Base-by-base conservation (phyloP, 2,888 invertebrate species). In the Silvanus unidentatus region DNA sequence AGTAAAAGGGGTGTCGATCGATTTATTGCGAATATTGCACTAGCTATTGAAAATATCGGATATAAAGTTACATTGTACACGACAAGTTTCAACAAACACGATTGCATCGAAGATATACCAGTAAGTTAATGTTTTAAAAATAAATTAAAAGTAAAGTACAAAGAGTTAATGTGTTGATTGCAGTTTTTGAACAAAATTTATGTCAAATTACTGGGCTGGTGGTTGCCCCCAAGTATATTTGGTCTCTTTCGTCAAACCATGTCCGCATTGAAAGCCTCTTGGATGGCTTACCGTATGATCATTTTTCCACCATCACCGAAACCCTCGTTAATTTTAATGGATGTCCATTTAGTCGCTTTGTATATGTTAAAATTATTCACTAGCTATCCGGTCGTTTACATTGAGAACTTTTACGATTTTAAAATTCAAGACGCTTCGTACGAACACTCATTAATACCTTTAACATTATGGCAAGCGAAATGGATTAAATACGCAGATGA, bases 401-500 rank as follows among this genome's bases (percentile, higher is more conserved):
- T 69, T 10, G 58, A 62, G 16, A 60, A 61, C 39, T 64, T 64
- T 40, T 42, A 55, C 14, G 48, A 54, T 22, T 40, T 64, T 10
- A 50, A 56, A 35, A 51, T 47, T 39, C 47, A 42, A 2, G 59
- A 61, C 9, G 54, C 8, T 5, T 57, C 59, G 13, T 58, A 48
- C 37, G 57, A 61, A 22, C 60, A 60, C n/a, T 57, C 63, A 27
- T 54, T 55, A 29, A 49, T 66, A 2, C 54, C 51, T 11, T 62
- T 68, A 1, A 55, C 60, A 29, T 47, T 66, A 14, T 42, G 64
- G 8, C 63, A 61, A 16, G 61, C 60, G 2, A 64, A 62, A 50
- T 60, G 60, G 47, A 50, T 70, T 3, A 63, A 64, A 44, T 45
- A 59, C 11, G 68, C 69, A 1, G 55, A 68, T 44, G 66, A 65